Evolutionary conservation across 2,113 vertebrate genomes (phyloP).

Genomic region (Siniperca knerii): DNA sequence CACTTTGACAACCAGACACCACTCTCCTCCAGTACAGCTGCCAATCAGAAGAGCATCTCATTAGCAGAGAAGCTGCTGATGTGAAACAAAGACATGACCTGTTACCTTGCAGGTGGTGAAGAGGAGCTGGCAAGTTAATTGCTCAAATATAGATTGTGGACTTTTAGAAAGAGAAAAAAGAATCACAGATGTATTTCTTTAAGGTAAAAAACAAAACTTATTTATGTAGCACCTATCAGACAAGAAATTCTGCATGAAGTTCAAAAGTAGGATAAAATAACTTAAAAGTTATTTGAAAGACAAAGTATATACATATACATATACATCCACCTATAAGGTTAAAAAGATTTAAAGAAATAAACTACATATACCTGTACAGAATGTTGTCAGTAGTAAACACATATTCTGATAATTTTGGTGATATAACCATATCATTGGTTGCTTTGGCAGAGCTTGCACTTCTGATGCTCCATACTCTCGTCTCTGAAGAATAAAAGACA

Average conservation of each 20-base stretch:
- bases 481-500: not conserved
- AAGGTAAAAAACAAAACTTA: not conserved
- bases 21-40: not conserved
- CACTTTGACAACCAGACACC: not conserved
- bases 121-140: not conserved
- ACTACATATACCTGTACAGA: too few species aligned
- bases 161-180: not conserved
- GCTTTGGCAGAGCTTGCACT: not conserved
- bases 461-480: not conserved
- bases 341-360: not conserved
- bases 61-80: conserved; percentile 18
- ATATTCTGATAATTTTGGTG: too few species aligned
- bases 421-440: not conserved
- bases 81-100: not conserved
- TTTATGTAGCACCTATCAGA: not conserved
- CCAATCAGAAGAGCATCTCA: conserved; percentile 13
- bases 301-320: not conserved
- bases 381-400: not conserved
- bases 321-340: not conserved
- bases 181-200: not conserved
- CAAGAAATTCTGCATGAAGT: not conserved
- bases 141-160: not conserved
- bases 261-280: not conserved
- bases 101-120: not conserved
- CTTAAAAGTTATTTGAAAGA: not conserved